Conservation (phyloP, 1,140 invertebrate species). For the Danaus plexippus region DNA sequence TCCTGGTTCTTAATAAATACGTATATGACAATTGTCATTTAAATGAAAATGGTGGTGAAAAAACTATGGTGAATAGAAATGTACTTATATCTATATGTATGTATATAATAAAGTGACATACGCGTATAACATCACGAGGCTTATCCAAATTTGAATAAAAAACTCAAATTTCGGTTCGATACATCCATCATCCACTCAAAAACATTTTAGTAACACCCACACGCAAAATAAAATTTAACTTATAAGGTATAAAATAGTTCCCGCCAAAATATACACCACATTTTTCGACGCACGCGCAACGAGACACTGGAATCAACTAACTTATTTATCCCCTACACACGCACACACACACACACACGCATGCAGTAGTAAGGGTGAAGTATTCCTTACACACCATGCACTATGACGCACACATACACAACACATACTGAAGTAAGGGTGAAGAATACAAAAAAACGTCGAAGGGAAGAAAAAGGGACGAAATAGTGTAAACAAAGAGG, state of each 20-base stretch:
- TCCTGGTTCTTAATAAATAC: no score
- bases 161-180: conserved; percentile 24
- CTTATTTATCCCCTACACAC: conserved; percentile 34
- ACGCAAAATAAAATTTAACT: conserved; percentile 12
- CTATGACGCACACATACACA: conserved; percentile 31
- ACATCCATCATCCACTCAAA: conserved; percentile 45
- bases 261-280: conserved; percentile 47
- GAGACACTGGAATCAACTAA: conserved; percentile 35
- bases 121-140: conserved; percentile 56
- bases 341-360: conserved; percentile 30
- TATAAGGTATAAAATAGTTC: conserved; percentile 25
- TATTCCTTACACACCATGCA: no score
- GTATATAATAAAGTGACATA: conserved; percentile 28
- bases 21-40: no score
- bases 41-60: no score
- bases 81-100: neutral
- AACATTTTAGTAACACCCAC: conserved; percentile 27
- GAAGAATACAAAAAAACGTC: conserved; percentile 55
- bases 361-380: no score
- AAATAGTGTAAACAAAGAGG: conserved; percentile 6
- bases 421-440: conserved; percentile 47
- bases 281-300: conserved; percentile 38
- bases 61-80: no score
- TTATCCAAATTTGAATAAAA: conserved; percentile 29
- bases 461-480: conserved; percentile 14